These are phyloP conservation scores for Casuarius casuarius DNA, from an alignment of 2,113 vertebrate species.

Conservation along the genomic window DNA sequence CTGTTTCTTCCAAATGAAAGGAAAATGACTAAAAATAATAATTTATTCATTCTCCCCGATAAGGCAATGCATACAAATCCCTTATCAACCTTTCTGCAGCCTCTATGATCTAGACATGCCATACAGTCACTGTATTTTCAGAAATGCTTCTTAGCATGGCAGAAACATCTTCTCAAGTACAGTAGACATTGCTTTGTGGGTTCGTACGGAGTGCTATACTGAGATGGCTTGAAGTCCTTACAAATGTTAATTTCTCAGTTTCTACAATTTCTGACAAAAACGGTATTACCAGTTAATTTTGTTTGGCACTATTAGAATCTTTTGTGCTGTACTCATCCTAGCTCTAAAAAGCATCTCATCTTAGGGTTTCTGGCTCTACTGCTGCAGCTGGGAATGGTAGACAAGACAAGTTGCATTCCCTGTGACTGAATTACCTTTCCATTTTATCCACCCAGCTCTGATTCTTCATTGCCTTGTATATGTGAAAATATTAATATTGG, in stretches of 20 bases:
- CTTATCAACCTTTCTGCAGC: not conserved
- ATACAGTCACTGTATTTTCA: not conserved
- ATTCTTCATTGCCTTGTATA: not conserved
- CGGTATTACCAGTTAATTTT: not conserved
- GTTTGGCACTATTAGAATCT: not conserved
- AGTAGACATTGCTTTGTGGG: too few species aligned
- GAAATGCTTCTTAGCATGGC: not conserved
- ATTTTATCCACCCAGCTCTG: not conserved
- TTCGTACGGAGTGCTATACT: too few species aligned
- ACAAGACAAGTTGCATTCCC: too few species aligned
- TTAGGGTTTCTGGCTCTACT: not conserved
- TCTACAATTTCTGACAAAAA: not conserved
- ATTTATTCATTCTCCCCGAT: not conserved
- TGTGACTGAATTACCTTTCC: too few species aligned
- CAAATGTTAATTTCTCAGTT: not conserved
- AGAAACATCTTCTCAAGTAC: not conserved
- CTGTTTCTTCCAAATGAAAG: not conserved
- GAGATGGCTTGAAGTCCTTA: not conserved
- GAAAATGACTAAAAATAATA: not conserved
- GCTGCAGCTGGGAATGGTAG: not conserved
- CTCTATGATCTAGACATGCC: not conserved
- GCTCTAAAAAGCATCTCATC: not conserved
- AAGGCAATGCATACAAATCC: not conserved
- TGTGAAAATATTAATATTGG: not conserved
- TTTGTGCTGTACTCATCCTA: not conserved